Evolutionary conservation across 2,113 vertebrate genomes (phyloP), one percentile per base, ranked within the genome.

Genomic region (Xyliphius kryptos): DNA sequence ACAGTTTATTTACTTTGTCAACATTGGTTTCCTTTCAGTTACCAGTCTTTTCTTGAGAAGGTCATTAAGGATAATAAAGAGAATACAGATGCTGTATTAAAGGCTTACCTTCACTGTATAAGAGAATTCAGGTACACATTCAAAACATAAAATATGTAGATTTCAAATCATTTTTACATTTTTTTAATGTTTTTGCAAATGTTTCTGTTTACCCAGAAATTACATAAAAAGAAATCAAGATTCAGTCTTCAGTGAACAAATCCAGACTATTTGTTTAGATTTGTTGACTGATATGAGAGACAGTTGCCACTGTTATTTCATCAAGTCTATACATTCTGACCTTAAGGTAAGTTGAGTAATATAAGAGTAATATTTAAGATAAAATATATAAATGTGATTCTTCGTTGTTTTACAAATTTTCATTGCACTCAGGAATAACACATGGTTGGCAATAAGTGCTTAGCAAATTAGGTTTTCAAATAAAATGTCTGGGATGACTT

Each of bases 61-160:
- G 83, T 92, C 56, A 82, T 86, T 44, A 89, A 83, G 69, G 86
- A 71, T 54, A 84, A 79, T 60, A 77, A 78, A 19, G 9, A 0
- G 1, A 73, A 89, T 71, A 88, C 83, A 66, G 83, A 64, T 32
- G 71, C 83, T 1, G 70, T 86, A 3, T 9, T 92, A 32, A 92
- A 92, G 19, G 88, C 91, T 9, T 89, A 86, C 66, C 82, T 94
- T 38, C 83, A 80, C 79, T 90, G 79, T 51, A 81, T 92, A n/a
- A 19, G 77, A 48, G 70, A 87, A 68, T 84, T 97, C 77, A 83
- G 86, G 95, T 97, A 63, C 67, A 73, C 54, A 22, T 72, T 3
- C 41, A 58, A 32, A 32, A 32, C 26, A 32, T 32, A 9, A 3
- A n/a, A 2, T n/a, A 13, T 46, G n/a, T 22, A 9, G 26, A 49